A percentile compares a stretch with the other conserved stretches of the same genome.
phyloP scores from a whole-genome alignment of 2,888 invertebrate species.

The Apoderus coryli region DNA sequence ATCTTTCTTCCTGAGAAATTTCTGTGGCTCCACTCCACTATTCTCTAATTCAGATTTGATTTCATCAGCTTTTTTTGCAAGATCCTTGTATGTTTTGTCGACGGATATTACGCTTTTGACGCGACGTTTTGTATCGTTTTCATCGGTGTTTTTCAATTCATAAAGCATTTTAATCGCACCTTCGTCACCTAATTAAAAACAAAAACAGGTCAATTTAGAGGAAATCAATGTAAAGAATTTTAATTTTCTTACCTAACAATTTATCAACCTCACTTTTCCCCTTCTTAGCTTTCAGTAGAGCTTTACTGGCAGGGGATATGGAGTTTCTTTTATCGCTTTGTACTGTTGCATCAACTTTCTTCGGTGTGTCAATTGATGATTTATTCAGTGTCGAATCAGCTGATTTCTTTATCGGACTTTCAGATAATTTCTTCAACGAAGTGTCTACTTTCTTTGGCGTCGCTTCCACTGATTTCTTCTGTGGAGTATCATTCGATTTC shows the following conservation, averaged over 20 bases:
- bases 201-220: no score
- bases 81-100: slow-evolving; percentile 26
- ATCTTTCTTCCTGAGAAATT: slow-evolving; percentile 35
- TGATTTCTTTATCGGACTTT: slow-evolving; percentile 12
- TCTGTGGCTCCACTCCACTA: slow-evolving; percentile 27
- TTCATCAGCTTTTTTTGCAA: slow-evolving; percentile 28
- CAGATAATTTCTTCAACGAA: no score
- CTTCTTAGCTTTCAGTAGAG: slow-evolving; percentile 16
- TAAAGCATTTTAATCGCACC: slow-evolving; percentile 78
- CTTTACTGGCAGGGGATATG: slow-evolving; percentile 8
- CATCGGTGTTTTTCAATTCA: slow-evolving; percentile 48
- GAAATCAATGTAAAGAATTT: no score
- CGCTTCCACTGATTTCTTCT: not conserved
- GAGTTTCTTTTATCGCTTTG: slow-evolving; percentile 6
- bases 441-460: slow-evolving; percentile 15
- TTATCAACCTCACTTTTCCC: slow-evolving; percentile 52
- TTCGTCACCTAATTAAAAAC: no score
- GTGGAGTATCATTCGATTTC: slow-evolving; percentile 9
- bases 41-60: slow-evolving; percentile 29
- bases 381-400: slow-evolving; percentile 12
- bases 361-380: slow-evolving; percentile 11
- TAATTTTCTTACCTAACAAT: no score
- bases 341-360: slow-evolving; percentile 2
- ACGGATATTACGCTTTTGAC: slow-evolving; percentile 25
- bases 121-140: slow-evolving; percentile 20